Evolutionary conservation across 2,888 invertebrate genomes (phyloP), one percentile per base, ranked within the genome.

Genomic region (Griposia aprilina): DNA sequence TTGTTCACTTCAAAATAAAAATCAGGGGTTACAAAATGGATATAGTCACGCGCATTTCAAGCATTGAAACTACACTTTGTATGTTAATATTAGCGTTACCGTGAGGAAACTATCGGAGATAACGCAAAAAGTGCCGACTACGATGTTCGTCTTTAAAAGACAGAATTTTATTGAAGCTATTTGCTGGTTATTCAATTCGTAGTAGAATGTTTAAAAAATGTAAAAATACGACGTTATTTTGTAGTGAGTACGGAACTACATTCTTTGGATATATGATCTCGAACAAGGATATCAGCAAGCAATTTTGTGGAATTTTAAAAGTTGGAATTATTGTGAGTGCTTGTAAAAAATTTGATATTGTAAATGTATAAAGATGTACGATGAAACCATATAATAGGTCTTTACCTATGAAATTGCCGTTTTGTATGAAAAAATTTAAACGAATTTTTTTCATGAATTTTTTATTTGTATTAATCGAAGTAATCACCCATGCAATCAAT

Each of bases 51-150:
- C 68, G 76, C 65, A 72, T 68, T 85, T 69, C 59, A 52, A 77
- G 77, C 71, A 80, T 78, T 76, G 76, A 69, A 88, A 89, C 77
- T 75, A 88, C 86, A 83, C 74, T 87, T 83, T 89, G 50, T 89
- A 87, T 87, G 89, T 65, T 77, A 89, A 87, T 85, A 80, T 52
- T 30, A 48, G 63, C 41, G 66, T 73, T 87, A 85, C 83, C 45
- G 76, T 17, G 73, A 76, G 62, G 76, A 80, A 85, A 85, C 78
- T 85, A 66, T 66, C 45, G 45, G 17, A 74, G 66, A 83, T 89
- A 87, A 76, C 76, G 63, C 52, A 74, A 82, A 87, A 82, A 89
- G 78, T 80, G 78, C 82, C 41, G 41, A 66, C 69, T 63, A 30
- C 71, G 52, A 86, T 59, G 79, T 83, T 78, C 48, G 48, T 74